phyloP scores from a whole-genome alignment of 2,113 vertebrate genomes.

The Phrynosoma platyrhinos region DNA sequence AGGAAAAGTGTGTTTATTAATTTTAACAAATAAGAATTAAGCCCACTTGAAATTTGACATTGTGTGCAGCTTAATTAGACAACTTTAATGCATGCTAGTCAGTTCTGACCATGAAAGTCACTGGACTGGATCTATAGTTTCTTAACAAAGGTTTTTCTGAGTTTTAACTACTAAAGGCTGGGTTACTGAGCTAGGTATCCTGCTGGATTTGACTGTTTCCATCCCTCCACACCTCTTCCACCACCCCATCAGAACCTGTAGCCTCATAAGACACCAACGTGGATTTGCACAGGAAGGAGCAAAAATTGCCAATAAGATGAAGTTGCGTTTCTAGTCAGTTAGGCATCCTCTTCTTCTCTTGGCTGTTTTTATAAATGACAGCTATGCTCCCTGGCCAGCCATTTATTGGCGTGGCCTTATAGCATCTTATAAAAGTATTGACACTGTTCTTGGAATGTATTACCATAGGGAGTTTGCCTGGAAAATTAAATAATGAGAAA shows the following conservation, averaged over 20 bases:
- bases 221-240: background rate
- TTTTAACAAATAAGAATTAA: too few species aligned
- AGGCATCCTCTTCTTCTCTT: background rate
- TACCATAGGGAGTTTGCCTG: slow-evolving; percentile 14
- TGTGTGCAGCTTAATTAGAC: too few species aligned
- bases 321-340: background rate
- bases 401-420: slow-evolving; percentile 16
- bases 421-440: slow-evolving; percentile 19
- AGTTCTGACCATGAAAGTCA: too few species aligned
- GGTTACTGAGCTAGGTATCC: too few species aligned
- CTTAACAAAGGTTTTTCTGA: too few species aligned
- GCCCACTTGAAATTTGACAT: too few species aligned
- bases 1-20: too few species aligned
- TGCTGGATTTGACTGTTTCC: too few species aligned
- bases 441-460: slow-evolving; percentile 40
- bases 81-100: too few species aligned
- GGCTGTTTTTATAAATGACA: slow-evolving; percentile 11
- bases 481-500: slow-evolving; percentile 37
- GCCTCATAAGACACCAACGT: slow-evolving; percentile 1
- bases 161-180: too few species aligned
- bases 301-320: background rate
- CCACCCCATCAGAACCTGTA: background rate
- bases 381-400: background rate
- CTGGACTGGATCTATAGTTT: too few species aligned
- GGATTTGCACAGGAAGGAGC: background rate